Conservation (phyloP, 2,797 vertebrate genomes). For the Danio choprae region DNA sequence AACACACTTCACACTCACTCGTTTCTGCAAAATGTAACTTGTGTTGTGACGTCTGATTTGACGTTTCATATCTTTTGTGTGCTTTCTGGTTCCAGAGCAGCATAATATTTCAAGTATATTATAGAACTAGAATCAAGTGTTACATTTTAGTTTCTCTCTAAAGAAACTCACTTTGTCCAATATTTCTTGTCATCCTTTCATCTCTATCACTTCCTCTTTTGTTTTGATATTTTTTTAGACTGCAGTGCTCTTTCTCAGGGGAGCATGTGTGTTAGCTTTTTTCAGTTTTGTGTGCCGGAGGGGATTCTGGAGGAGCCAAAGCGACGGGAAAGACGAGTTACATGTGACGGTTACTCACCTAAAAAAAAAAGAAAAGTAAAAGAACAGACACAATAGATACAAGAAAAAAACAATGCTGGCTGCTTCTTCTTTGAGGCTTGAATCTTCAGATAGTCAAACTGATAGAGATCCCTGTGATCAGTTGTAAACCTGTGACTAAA, state of each 20-base stretch:
- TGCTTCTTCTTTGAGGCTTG: neutral
- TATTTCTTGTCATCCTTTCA: slow-evolving; percentile 53
- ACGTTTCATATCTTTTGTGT: neutral
- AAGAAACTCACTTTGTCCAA: neutral
- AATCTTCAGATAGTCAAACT: neutral
- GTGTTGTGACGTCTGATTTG: neutral
- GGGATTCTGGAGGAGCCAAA: slow-evolving; percentile 34
- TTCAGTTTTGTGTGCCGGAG: slow-evolving; percentile 40
- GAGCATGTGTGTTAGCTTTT: slow-evolving; percentile 13
- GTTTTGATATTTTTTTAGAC: slow-evolving; percentile 52
- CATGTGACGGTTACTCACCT: slow-evolving; percentile 10
- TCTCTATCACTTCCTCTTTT: slow-evolving; percentile 69
- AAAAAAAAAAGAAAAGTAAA: neutral
- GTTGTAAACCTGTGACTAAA: slow-evolving; percentile 2
- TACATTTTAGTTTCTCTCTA: neutral
- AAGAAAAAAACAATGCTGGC: neutral
- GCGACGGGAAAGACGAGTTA: neutral
- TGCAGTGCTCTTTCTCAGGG: slow-evolving; percentile 56
- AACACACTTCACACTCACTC: neutral
- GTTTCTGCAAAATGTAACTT: neutral
- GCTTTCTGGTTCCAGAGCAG: neutral
- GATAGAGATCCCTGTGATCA: neutral
- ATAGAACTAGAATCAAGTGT: neutral
- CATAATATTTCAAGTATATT: neutral
- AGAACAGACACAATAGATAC: neutral